A percentile compares a stretch with the other conserved stretches of the same genome.
These are phyloP conservation scores for Tuta absoluta DNA, from an alignment of 2,888 invertebrate species.

Conservation along the genomic window DNA sequence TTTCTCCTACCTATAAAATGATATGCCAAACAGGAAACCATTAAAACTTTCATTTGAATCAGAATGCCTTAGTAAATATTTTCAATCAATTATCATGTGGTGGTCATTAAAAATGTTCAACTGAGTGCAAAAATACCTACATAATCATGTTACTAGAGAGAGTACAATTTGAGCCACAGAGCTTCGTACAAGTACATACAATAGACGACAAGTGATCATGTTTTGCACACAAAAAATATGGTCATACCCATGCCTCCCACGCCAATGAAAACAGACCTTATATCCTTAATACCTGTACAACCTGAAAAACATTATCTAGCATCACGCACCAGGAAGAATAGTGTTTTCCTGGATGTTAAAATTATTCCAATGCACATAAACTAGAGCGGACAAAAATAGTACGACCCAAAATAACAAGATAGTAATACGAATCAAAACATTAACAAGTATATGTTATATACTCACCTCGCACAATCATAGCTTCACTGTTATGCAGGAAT, in stretches of 20 bases:
- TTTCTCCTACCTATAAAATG: neutral
- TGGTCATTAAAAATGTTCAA: neutral
- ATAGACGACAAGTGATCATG: neutral
- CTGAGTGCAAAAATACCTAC: neutral
- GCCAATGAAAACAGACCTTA: constrained; percentile 32
- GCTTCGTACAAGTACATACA: constrained; percentile 5
- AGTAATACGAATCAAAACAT: constrained; percentile 33
- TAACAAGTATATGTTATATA: constrained; percentile 26
- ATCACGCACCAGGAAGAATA: constrained; percentile 72
- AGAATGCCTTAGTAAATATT: neutral
- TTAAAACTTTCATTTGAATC: neutral
- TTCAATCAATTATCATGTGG: neutral
- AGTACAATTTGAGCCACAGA: constrained; percentile 10
- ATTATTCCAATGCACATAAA: constrained; percentile 75
- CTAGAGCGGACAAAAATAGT: constrained; percentile 80
- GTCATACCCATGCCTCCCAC: constrained; percentile 58
- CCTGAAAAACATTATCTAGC: constrained; percentile 33
- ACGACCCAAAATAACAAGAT: constrained; percentile 72
- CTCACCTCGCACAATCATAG: constrained; percentile 32
- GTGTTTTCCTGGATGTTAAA: constrained; percentile 76
- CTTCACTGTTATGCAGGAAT: constrained; percentile 27
- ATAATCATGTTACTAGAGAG: constrained; percentile 17
- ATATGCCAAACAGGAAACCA: neutral
- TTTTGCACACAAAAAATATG: constrained; percentile 51
- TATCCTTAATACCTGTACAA: neutral